Evolutionary conservation across 2,113 vertebrate genomes (phyloP).

Genomic region (Ptilorrhoa leucosticta): DNA sequence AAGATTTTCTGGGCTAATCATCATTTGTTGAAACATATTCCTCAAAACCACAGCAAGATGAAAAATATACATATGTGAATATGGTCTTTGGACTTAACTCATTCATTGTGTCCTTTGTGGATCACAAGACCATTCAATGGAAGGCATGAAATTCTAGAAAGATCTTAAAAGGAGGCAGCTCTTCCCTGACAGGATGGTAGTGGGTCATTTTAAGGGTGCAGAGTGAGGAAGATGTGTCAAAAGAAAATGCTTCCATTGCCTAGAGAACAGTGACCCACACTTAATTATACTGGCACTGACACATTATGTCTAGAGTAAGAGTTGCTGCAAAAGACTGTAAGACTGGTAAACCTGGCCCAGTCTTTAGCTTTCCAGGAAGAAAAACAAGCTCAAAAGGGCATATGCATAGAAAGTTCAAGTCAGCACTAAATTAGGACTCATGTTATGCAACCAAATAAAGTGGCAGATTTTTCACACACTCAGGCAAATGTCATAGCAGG

Average conservation of each 20-base stretch:
- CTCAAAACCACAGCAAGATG: not conserved
- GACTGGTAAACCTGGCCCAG: not conserved
- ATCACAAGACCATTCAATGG: not conserved
- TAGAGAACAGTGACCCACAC: not conserved
- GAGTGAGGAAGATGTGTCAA: not conserved
- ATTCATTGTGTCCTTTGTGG: not conserved
- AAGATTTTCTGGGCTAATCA: not conserved
- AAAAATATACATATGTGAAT: not conserved
- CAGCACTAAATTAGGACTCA: not conserved
- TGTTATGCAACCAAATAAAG: slow-evolving; percentile 1
- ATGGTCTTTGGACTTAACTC: not conserved
- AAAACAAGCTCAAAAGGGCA: not conserved
- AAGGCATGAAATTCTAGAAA: not conserved
- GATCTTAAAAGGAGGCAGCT: not conserved
- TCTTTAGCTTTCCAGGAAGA: not conserved
- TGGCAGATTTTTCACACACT: not conserved
- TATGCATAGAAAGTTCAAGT: not conserved
- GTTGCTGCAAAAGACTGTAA: not conserved
- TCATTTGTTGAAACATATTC: not conserved
- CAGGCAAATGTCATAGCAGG: not conserved
- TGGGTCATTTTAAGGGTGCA: not conserved
- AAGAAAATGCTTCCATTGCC: not conserved
- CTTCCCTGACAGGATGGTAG: not conserved
- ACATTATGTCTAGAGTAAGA: not conserved
- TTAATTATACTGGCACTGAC: not conserved